Evolutionary conservation across 1,140 invertebrate genomes (phyloP).

Genomic region (Spodoptera frugiperda): DNA sequence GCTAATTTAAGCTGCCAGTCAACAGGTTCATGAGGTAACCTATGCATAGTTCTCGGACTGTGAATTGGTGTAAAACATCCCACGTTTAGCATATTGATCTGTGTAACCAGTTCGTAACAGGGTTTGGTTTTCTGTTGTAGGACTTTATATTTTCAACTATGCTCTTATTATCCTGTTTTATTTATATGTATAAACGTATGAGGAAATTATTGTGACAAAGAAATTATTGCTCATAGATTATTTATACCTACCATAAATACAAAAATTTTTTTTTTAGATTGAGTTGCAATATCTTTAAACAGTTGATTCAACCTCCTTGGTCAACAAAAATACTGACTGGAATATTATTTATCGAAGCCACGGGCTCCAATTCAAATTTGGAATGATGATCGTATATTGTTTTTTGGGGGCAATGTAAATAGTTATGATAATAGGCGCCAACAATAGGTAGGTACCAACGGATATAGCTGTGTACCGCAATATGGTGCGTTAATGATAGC

Average conservation of each 20-base stretch:
- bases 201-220: too few species aligned
- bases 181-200: too few species aligned
- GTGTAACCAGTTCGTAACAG: background rate
- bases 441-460: slow-evolving; percentile 13
- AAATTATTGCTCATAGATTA: too few species aligned
- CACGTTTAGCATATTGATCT: background rate
- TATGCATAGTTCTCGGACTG: background rate
- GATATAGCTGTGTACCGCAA: slow-evolving; percentile 17
- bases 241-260: too few species aligned
- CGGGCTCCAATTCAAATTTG: too few species aligned
- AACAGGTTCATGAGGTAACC: slow-evolving; percentile 47
- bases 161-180: too few species aligned
- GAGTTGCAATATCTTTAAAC: too few species aligned
- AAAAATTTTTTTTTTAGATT: too few species aligned
- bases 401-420: slow-evolving; percentile 8
- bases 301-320: background rate
- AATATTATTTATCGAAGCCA: too few species aligned
- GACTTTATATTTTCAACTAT: too few species aligned
- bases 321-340: background rate
- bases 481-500: slow-evolving; percentile 30
- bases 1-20: slow-evolving; percentile 44
- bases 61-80: slow-evolving; percentile 7
- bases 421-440: slow-evolving; percentile 1
- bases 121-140: background rate
- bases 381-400: background rate